phyloP scores from a whole-genome alignment of 2,888 invertebrate species.

The Drosophila sordidapex region DNA sequence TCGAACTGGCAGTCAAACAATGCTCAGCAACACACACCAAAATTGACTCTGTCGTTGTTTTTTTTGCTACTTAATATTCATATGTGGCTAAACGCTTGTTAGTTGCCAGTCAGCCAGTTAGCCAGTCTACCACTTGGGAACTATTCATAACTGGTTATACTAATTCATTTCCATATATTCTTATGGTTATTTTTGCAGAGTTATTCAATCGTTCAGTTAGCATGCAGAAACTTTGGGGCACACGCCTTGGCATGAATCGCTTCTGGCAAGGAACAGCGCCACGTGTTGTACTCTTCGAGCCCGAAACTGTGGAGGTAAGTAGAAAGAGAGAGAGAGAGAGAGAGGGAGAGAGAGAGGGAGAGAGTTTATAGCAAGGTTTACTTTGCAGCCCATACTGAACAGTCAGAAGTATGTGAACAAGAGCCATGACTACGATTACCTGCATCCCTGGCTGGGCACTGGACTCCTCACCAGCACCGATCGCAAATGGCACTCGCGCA shows the following conservation, averaged over 20 bases:
- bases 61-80: slow-evolving; percentile 43
- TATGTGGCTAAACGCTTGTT: slow-evolving; percentile 41
- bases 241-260: slow-evolving; percentile 85
- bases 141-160: slow-evolving; percentile 30
- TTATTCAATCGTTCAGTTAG: slow-evolving; percentile 86
- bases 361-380: background rate
- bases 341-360: background rate
- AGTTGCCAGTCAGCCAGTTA: slow-evolving; percentile 43
- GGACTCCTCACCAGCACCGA: slow-evolving; percentile 87
- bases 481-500: slow-evolving; percentile 87
- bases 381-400: slow-evolving; percentile 86
- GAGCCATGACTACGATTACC: slow-evolving; percentile 86
- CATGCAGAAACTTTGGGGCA: slow-evolving; percentile 86
- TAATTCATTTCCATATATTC: slow-evolving; percentile 8
- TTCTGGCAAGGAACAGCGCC: slow-evolving; percentile 86
- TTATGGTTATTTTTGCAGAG: slow-evolving; percentile 81
- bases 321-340: background rate
- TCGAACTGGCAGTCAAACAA: slow-evolving; percentile 24
- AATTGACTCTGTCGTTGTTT: background rate
- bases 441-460: slow-evolving; percentile 87
- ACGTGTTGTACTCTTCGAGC: slow-evolving; percentile 86
- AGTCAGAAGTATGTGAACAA: slow-evolving; percentile 87
- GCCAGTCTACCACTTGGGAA: slow-evolving; percentile 8
- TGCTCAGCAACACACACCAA: slow-evolving; percentile 19
- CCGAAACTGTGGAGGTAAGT: slow-evolving; percentile 85